Evolutionary conservation across 2,113 vertebrate species (phyloP).

Genomic region (Asarcornis scutulata): DNA sequence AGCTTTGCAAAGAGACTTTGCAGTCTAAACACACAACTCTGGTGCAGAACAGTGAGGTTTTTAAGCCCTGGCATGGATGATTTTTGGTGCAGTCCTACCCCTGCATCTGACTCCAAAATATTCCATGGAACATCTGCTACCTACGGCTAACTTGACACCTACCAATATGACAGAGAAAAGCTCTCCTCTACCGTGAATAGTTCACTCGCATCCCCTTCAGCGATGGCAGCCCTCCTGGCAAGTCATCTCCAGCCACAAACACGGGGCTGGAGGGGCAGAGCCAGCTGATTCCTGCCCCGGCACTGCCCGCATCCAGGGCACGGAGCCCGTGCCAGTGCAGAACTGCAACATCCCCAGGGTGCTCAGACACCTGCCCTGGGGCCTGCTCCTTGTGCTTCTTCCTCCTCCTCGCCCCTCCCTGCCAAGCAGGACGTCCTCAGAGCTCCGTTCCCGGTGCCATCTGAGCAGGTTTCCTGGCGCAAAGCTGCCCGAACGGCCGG

Average conservation of each 20-base stretch:
- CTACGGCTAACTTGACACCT: neutral
- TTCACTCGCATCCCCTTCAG: neutral
- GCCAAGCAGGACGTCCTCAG: constrained; percentile 28
- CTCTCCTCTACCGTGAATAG: rapidly evolving
- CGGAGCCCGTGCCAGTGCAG: neutral
- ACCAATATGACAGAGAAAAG: neutral
- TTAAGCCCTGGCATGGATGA: neutral
- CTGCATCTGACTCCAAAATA: neutral
- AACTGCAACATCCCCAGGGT: rapidly evolving
- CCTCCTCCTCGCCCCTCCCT: constrained; percentile 50
- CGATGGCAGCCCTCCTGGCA: neutral
- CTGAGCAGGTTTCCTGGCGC: constrained; percentile 28
- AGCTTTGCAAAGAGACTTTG: constrained; percentile 57
- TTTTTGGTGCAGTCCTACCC: neutral
- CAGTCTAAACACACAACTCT: constrained; percentile 61
- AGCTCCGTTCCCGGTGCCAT: neutral
- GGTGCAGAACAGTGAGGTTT: constrained; percentile 34
- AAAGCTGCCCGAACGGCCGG: constrained; percentile 67
- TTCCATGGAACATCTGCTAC: neutral
- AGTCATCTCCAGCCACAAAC: neutral
- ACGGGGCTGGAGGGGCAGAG: neutral
- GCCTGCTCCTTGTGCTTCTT: neutral
- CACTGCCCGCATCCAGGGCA: neutral
- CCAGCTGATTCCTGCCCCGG: neutral
- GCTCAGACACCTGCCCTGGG: neutral